Evolutionary conservation across 2,113 vertebrate genomes (phyloP).

Genomic region (Channa argus): DNA sequence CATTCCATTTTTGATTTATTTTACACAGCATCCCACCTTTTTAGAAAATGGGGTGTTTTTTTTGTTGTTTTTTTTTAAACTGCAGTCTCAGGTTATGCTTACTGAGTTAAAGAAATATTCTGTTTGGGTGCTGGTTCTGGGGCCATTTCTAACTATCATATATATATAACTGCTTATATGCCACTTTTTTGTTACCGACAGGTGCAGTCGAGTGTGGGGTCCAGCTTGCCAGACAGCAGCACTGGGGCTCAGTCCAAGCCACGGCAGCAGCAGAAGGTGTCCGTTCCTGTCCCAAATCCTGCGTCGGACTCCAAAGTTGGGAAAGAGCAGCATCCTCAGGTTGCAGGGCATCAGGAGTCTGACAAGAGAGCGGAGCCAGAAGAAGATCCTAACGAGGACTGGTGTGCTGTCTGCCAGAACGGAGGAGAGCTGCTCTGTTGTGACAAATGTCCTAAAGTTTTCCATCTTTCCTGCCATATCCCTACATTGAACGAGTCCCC

Average conservation of each 20-base stretch:
- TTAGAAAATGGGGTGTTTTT: too few species aligned
- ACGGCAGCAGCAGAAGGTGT: conserved; percentile 48
- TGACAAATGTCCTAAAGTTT: conserved; percentile 97
- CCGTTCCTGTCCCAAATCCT: neutral
- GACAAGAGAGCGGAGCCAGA: conserved; percentile 65
- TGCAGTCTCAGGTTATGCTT: neutral
- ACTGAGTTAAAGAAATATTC: neutral
- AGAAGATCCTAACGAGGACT: conserved; percentile 93
- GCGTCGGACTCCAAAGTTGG: conserved; percentile 7
- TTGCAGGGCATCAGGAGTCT: neutral
- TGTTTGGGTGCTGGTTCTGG: too few species aligned
- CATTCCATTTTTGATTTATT: too few species aligned
- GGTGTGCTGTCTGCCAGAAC: conserved; percentile 98
- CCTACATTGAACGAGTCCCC: conserved; percentile 93
- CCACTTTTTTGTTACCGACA: conserved; percentile 12
- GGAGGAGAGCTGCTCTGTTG: conserved; percentile 97
- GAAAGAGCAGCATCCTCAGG: conserved; percentile 45
- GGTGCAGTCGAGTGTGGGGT: conserved; percentile 80
- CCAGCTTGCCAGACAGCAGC: conserved; percentile 86
- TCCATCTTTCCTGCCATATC: conserved; percentile 95
- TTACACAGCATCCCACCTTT: too few species aligned
- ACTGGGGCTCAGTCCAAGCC: conserved; percentile 76
- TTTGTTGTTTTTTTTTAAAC: too few species aligned
- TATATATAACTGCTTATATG: neutral
- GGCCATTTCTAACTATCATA: neutral